phyloP scores from a whole-genome alignment of 2,888 invertebrate species.

The Hermaeophaga mercurialis region DNA sequence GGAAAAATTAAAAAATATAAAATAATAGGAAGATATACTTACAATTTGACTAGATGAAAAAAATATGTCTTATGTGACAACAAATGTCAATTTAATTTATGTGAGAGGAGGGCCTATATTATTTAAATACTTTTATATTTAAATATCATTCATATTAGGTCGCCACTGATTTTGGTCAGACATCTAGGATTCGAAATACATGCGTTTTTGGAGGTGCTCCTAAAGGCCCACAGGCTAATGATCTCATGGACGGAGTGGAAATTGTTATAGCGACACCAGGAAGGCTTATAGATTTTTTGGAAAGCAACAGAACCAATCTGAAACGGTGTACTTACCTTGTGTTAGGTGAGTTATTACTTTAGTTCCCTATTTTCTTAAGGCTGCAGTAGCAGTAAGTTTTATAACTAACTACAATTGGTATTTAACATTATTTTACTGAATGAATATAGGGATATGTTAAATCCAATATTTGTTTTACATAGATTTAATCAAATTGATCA shows the following conservation, averaged over 20 bases:
- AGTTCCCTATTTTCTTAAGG: not conserved
- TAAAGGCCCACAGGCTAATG: constrained; percentile 88
- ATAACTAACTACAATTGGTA: no score
- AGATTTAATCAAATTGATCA: no score
- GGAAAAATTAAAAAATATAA: no score
- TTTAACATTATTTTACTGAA: no score
- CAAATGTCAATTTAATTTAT: no score
- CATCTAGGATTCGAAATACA: constrained; percentile 86
- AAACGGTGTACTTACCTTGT: constrained; percentile 79
- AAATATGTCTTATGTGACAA: no score
- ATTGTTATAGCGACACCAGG: constrained; percentile 97
- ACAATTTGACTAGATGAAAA: no score
- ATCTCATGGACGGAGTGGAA: constrained; percentile 86
- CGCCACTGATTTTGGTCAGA: constrained; percentile 88
- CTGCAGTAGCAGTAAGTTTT: not conserved
- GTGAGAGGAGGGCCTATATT: no score
- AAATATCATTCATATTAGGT: constrained; percentile 63
- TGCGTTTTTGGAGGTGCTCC: constrained; percentile 99
- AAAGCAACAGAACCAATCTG: constrained; percentile 79
- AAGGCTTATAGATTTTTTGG: constrained; percentile 91
- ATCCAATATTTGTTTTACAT: no score
- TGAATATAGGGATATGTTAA: no score
- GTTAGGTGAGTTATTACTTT: no score
- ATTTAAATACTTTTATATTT: not conserved
- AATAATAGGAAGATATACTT: no score